Conservation (phyloP, 1,140 invertebrate species). For the Campodea augens region DNA sequence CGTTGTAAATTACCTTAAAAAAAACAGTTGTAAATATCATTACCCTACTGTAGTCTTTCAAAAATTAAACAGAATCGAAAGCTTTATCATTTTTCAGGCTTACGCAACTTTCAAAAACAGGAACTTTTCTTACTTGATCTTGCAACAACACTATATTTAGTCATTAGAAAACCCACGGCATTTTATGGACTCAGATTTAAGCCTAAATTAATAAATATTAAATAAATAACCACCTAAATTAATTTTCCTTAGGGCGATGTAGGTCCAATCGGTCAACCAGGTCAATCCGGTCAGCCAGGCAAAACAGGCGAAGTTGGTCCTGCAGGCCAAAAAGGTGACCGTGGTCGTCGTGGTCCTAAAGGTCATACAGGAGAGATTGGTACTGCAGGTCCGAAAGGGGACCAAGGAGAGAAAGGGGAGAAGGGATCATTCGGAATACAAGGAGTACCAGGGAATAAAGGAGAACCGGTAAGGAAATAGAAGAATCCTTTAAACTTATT, state of each 20-base stretch:
- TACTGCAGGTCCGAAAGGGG: conserved; percentile 41
- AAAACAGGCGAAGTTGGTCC: conserved; percentile 37
- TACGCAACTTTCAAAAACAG: too few species aligned
- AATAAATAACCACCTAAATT: too few species aligned
- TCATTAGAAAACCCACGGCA: too few species aligned
- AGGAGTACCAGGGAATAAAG: conserved; percentile 42
- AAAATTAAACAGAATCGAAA: too few species aligned
- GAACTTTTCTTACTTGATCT: too few species aligned
- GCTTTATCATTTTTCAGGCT: too few species aligned
- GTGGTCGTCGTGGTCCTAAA: conserved; percentile 44
- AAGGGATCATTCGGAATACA: conserved; percentile 34
- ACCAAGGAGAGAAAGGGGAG: conserved; percentile 49
- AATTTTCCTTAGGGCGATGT: conserved; percentile 61
- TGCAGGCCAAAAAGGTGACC: conserved; percentile 43
- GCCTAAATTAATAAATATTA: too few species aligned
- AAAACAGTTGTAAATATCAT: too few species aligned
- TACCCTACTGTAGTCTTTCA: too few species aligned
- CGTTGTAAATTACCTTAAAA: too few species aligned
- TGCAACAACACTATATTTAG: too few species aligned
- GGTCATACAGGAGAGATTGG: conserved; percentile 53
- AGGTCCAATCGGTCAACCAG: conserved; percentile 39
- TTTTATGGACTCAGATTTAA: too few species aligned
- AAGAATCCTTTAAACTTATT: conserved; percentile 4
- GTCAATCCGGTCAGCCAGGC: conserved; percentile 34
- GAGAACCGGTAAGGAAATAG: conserved; percentile 30